phyloP scores from a whole-genome alignment of 2,113 vertebrate species.

The Otus sunia region DNA sequence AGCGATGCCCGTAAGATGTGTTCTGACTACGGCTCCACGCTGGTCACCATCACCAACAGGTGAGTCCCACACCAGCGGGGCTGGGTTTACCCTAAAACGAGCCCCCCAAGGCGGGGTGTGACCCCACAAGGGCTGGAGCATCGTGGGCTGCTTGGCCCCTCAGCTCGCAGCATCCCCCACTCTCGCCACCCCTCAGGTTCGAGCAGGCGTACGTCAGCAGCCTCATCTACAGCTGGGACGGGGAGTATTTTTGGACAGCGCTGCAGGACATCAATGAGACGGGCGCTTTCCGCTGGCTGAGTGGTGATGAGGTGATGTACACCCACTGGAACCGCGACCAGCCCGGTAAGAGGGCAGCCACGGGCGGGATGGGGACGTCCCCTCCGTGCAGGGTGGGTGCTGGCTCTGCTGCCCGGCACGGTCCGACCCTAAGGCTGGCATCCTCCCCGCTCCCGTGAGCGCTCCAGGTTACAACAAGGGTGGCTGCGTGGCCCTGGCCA shows the following conservation, averaged over 20 bases:
- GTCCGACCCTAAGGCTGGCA: neutral
- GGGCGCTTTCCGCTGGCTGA: slow-evolving; percentile 87
- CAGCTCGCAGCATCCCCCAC: fast-evolving
- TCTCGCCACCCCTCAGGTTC: slow-evolving; percentile 74
- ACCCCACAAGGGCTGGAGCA: neutral
- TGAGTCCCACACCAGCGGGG: neutral
- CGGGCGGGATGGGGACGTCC: neutral
- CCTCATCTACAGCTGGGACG: slow-evolving; percentile 86
- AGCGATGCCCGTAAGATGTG: slow-evolving; percentile 84
- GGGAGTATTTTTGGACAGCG: slow-evolving; percentile 88
- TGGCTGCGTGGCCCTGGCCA: slow-evolving; percentile 90
- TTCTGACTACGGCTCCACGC: slow-evolving; percentile 74
- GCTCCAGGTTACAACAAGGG: slow-evolving; percentile 76
- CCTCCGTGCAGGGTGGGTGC: fast-evolving
- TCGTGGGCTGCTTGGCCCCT: fast-evolving
- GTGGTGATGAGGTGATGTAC: slow-evolving; percentile 84
- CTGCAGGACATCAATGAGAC: slow-evolving; percentile 82
- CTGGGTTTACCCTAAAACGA: neutral
- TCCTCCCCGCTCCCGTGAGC: slow-evolving; percentile 29
- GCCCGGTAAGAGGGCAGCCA: slow-evolving; percentile 74
- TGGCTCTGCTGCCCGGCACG: neutral
- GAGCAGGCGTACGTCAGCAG: slow-evolving; percentile 95
- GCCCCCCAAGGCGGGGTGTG: neutral
- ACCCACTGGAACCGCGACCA: slow-evolving; percentile 96
- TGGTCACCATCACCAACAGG: slow-evolving; percentile 91